Evolutionary conservation across 2,113 vertebrate species (phyloP), one percentile per base, ranked within the genome.

Genomic region (Poecile atricapillus): DNA sequence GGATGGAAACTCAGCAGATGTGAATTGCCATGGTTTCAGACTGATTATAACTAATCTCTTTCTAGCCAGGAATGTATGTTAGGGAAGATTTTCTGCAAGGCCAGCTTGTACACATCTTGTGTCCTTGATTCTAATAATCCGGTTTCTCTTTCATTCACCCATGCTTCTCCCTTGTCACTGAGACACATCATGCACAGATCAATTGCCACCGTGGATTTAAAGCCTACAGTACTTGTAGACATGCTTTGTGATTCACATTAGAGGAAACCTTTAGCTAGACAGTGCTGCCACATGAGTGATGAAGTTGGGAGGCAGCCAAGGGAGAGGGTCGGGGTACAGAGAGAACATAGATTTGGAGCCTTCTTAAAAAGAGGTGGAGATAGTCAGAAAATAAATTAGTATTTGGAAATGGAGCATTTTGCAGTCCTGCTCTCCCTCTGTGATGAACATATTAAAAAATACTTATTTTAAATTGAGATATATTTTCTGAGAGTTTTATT

Each of bases 1-100:
- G 62, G 41, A 31, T 44, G n/a, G 63, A 82, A 68, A 39, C 33
- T 84, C 62, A 52, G 59, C 41, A 83, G 55, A 52, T 88, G 67
- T 53, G 44, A 85, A 90, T 70, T 80, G 68, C 55, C 27, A 3
- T 43, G 39, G 50, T 74, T 97, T 88, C 59, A 84, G 86, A 70
- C 70, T 69, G 18, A 74, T 91, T 70, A 58, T 53, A 37, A 74
- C 46, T 77, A 75, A 84, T 56, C 39, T n/a, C 33, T 68, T 94
- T 71, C 56, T 74, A 89, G 10, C 33, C n/a, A 60, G 83, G 27
- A 81, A 75, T 56, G 27, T 64, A 12, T 30, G 18, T 71, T 77
- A 84, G 67, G n/a, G 49, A 95, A 78, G 56, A 60, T 82, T 89
- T 89, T 80, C 69, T 64, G 27, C 7, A 16, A 71, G 13, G 24